Conservation (phyloP, 1,140 invertebrate species). For the Zaprionus capensis region DNA sequence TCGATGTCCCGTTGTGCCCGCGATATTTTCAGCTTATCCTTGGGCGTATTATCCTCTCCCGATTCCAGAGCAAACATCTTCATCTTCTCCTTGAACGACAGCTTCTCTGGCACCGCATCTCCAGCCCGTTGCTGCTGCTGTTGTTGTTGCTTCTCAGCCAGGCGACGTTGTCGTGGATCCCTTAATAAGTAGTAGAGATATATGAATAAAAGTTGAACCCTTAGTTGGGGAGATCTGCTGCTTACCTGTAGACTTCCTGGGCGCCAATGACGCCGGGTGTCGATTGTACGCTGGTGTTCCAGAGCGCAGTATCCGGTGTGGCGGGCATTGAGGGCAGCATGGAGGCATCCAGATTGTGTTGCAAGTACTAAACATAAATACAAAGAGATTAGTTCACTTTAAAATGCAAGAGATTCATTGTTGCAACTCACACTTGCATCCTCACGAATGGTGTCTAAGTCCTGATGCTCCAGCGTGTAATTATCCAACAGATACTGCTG, state of each 20-base stretch:
- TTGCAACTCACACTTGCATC: conserved; percentile 90
- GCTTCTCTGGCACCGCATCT: conserved; percentile 92
- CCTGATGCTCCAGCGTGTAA: conserved; percentile 62
- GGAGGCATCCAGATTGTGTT: conserved; percentile 70
- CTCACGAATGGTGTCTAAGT: conserved; percentile 88
- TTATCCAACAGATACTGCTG: conserved; percentile 65
- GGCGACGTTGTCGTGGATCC: conserved; percentile 92
- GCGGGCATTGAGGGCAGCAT: conserved; percentile 85
- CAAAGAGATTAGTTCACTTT: not conserved
- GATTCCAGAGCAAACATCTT: conserved; percentile 98
- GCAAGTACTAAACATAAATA: conserved; percentile 48
- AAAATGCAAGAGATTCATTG: not conserved
- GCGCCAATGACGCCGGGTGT: conserved; percentile 97
- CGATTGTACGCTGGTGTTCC: conserved; percentile 85
- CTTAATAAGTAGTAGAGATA: conserved; percentile 82
- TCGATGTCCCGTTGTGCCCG: conserved; percentile 96
- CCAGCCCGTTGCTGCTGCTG: conserved; percentile 87
- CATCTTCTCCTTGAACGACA: conserved; percentile 98
- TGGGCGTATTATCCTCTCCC: conserved; percentile 93
- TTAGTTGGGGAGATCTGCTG: conserved; percentile 20
- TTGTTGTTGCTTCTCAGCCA: conserved; percentile 92
- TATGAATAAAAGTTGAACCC: no score
- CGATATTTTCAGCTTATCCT: conserved; percentile 97
- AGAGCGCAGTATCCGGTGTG: conserved; percentile 87
- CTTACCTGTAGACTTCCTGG: conserved; percentile 95